A percentile compares a stretch with the other conserved stretches of the same genome.
Evolutionary conservation across 1,140 invertebrate species (phyloP).

Genomic region (Hyles euphorbiae): DNA sequence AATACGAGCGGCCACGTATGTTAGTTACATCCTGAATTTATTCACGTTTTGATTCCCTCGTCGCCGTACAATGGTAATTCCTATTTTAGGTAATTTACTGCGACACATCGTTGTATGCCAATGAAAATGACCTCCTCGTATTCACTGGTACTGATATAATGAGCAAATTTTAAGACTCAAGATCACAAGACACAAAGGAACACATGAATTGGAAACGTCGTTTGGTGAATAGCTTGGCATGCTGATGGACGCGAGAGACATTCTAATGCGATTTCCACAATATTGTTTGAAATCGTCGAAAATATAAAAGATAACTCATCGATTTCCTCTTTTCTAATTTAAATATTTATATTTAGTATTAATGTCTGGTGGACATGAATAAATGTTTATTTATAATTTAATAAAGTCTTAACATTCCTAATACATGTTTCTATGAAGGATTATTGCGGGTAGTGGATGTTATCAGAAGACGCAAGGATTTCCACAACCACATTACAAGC

Average conservation of each 20-base stretch:
- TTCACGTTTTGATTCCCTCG: background rate
- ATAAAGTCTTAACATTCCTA: background rate
- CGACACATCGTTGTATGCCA: background rate
- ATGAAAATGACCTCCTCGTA: conserved; percentile 3
- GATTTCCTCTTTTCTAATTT: too few relatives aligned
- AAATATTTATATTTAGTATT: too few relatives aligned
- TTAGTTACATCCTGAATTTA: background rate
- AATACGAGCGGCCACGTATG: background rate
- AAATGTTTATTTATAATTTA: background rate
- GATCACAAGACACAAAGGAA: conserved; percentile 1
- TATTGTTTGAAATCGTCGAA: too few relatives aligned
- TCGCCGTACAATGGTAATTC: background rate
- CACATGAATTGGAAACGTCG: background rate
- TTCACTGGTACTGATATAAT: background rate
- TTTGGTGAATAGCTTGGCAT: background rate
- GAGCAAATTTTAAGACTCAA: background rate
- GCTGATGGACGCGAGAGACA: background rate
- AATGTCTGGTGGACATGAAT: too few relatives aligned
- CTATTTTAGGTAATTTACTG: conserved; percentile 5
- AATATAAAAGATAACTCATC: too few relatives aligned
- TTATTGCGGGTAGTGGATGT: too few relatives aligned
- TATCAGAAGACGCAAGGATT: too few relatives aligned
- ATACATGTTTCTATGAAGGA: too few relatives aligned
- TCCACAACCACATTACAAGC: too few relatives aligned
- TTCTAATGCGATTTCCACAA: too few relatives aligned